Conservation (phyloP, 1,140 invertebrate genomes). For the Phortica variegata region DNA sequence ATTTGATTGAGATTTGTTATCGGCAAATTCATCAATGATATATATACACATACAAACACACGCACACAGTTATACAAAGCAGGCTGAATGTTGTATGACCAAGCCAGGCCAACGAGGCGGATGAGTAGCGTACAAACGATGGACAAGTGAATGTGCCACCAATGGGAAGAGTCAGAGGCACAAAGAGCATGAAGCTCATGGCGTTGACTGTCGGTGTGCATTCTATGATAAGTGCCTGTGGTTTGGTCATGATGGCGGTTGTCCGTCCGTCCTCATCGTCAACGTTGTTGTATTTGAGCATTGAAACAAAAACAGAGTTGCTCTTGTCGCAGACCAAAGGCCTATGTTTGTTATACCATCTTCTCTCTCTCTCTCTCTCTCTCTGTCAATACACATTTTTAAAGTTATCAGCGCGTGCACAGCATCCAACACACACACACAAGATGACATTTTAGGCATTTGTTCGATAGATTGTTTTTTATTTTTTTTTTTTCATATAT, state of each 20-base stretch:
- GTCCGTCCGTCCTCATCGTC: slow-evolving; percentile 2
- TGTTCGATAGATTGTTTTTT: slow-evolving; percentile 17
- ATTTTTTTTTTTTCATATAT: background rate
- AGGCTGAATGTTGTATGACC: too few relatives aligned
- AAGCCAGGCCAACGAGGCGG: too few relatives aligned
- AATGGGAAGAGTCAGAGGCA: slow-evolving; percentile 27
- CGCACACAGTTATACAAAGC: slow-evolving; percentile 1
- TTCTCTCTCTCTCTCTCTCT: too few relatives aligned
- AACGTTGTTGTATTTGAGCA: too few relatives aligned
- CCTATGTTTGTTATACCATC: too few relatives aligned
- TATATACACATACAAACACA: slow-evolving; percentile 52
- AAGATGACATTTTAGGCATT: slow-evolving; percentile 47
- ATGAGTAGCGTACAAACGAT: background rate
- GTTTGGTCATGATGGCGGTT: too few relatives aligned
- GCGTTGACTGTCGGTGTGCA: background rate
- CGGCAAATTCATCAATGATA: slow-evolving; percentile 57
- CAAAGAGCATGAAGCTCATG: background rate
- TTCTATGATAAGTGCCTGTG: background rate
- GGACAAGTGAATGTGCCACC: slow-evolving; percentile 18
- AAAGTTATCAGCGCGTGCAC: slow-evolving; percentile 38
- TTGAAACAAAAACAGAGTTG: too few relatives aligned
- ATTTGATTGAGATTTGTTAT: slow-evolving; percentile 58
- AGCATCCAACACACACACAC: background rate
- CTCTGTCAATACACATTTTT: slow-evolving; percentile 30
- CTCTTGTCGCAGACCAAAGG: too few relatives aligned